A percentile compares a stretch with the other conserved stretches of the same genome.
Conservation (phyloP, 2,888 invertebrate species). For the Dusona sp. region DNA sequence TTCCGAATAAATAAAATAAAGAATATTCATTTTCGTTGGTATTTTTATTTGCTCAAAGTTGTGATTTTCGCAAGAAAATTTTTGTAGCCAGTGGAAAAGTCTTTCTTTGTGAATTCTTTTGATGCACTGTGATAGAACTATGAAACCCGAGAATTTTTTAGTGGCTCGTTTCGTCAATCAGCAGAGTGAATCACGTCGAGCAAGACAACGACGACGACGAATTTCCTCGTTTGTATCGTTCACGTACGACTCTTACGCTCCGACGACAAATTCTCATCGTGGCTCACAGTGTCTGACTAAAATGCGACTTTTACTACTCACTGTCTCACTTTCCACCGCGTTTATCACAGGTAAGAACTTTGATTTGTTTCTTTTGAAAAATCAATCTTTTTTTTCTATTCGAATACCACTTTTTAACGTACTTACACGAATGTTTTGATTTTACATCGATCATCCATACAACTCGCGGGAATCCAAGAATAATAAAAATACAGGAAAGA, state of each 20-base stretch:
- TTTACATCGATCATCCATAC: too few relatives aligned
- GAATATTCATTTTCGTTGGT: not conserved
- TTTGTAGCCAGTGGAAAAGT: not conserved
- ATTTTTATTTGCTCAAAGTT: not conserved
- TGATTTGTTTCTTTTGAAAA: constrained; percentile 55
- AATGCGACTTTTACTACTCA: constrained; percentile 81
- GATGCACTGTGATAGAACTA: constrained; percentile 75
- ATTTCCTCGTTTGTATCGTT: constrained; percentile 6
- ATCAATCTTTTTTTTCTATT: not conserved
- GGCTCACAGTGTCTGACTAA: constrained; percentile 75
- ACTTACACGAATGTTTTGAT: not conserved
- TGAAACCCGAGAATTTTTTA: constrained; percentile 73
- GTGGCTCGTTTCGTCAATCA: constrained; percentile 73
- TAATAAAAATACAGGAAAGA: not conserved
- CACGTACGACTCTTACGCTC: constrained; percentile 1
- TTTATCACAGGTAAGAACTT: constrained; percentile 79
- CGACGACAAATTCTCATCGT: not conserved
- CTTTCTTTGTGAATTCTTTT: constrained; percentile 38
- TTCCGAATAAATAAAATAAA: not conserved
- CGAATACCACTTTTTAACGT: not conserved
- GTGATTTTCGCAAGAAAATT: not conserved
- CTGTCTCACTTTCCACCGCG: constrained; percentile 75
- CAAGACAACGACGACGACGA: not conserved
- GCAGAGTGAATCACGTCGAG: constrained; percentile 72
- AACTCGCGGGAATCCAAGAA: too few relatives aligned